A percentile compares a stretch with the other conserved stretches of the same genome.
Conservation (phyloP, 2,888 invertebrate genomes). For the Lissonota sp. region DNA sequence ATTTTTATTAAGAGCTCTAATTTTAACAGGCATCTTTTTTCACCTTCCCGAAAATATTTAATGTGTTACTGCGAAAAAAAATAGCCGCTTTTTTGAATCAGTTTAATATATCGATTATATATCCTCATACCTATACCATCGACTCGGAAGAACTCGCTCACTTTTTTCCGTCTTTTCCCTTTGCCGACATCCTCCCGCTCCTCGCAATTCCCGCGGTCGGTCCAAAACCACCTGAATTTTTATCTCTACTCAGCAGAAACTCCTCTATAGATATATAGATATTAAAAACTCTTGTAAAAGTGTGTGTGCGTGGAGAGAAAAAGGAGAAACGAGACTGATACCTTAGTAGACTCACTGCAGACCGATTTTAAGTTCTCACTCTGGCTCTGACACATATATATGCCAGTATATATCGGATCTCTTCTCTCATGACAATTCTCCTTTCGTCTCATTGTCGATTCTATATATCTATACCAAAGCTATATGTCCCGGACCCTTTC, state of each 20-base stretch:
- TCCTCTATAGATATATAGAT: slow-evolving; percentile 49
- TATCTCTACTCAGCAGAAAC: slow-evolving; percentile 63
- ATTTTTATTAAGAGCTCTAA: no score
- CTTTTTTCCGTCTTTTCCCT: slow-evolving; percentile 5
- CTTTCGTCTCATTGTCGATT: slow-evolving; percentile 23
- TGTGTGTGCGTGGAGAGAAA: slow-evolving; percentile 26
- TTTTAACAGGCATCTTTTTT: no score
- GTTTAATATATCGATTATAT: no score
- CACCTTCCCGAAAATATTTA: no score
- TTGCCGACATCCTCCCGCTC: neutral
- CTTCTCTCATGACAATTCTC: slow-evolving; percentile 29
- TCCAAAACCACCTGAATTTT: slow-evolving; percentile 61
- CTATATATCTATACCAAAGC: neutral
- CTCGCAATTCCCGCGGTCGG: slow-evolving; percentile 17
- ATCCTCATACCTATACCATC: neutral
- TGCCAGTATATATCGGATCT: slow-evolving; percentile 10
- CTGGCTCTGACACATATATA: slow-evolving; percentile 18
- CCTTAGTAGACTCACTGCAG: slow-evolving; percentile 45
- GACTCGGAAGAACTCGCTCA: slow-evolving; percentile 29
- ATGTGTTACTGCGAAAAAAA: no score
- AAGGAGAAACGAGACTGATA: slow-evolving; percentile 26
- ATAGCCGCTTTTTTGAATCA: no score
- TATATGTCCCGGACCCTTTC: slow-evolving; percentile 32
- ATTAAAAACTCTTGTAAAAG: slow-evolving; percentile 43
- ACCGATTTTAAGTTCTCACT: slow-evolving; percentile 27